Evolutionary conservation across 2,797 vertebrate species (phyloP).

Genomic region (Channa striata): DNA sequence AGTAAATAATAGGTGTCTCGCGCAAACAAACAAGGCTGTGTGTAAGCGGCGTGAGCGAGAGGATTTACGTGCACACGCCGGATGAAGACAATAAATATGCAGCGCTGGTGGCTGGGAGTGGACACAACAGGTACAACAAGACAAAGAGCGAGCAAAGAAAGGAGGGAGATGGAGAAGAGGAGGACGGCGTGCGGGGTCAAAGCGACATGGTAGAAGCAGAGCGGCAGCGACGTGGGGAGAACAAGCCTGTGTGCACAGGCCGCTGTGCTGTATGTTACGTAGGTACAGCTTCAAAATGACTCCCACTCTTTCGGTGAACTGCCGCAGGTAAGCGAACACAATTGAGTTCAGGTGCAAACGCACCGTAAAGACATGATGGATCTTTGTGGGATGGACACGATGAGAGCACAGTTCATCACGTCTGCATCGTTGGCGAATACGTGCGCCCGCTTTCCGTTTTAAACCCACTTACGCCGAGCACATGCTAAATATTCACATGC

Average conservation of each 20-base stretch:
- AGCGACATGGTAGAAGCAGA: neutral
- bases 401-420: no score
- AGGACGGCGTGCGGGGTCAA: neutral
- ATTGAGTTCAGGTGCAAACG: conserved; percentile 8
- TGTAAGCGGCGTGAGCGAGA: conserved; percentile 39
- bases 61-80: conserved; percentile 65
- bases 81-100: conserved; percentile 71
- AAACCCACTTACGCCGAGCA: conserved; percentile 33
- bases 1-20: conserved; percentile 78
- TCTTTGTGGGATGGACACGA: neutral
- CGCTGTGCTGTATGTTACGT: neutral
- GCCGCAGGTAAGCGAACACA: no score
- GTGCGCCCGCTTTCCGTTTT: conserved; percentile 34
- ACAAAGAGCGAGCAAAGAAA: conserved; percentile 25
- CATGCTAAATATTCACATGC: conserved; percentile 42
- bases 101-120: conserved; percentile 50
- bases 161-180: conserved; percentile 4
- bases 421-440: no score
- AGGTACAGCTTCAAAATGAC: conserved; percentile 1
- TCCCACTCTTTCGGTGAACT: neutral
- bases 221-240: neutral
- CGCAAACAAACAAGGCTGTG: conserved; percentile 56
- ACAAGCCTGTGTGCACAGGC: neutral
- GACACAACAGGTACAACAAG: conserved; percentile 54
- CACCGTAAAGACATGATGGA: no score